phyloP scores from a whole-genome alignment of 2,888 invertebrate genomes.

The Lasioglossum figueresi region DNA sequence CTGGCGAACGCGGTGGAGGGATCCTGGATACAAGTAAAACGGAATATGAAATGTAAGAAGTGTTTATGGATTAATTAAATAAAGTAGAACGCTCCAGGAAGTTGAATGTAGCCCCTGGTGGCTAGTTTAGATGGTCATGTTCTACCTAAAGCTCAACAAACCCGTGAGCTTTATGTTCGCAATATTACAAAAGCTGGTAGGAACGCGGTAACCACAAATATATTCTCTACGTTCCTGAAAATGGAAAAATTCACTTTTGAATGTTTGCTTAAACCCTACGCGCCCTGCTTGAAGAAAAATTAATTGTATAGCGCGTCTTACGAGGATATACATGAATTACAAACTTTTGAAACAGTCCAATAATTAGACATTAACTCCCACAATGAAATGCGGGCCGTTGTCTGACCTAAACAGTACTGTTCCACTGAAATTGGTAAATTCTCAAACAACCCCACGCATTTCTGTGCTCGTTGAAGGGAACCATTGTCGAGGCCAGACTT shows the following conservation, averaged over 20 bases:
- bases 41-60: not conserved
- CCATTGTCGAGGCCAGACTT: not conserved
- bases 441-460: not conserved
- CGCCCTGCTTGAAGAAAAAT: not conserved
- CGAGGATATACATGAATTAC: too few relatives aligned
- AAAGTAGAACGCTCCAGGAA: not conserved
- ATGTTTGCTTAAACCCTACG: too few relatives aligned
- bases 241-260: not conserved
- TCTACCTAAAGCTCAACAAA: not conserved
- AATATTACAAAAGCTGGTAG: not conserved
- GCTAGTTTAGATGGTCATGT: not conserved
- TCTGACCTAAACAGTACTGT: not conserved
- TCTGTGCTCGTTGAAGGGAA: not conserved
- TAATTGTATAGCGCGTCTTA: not conserved
- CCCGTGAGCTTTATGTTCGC: not conserved
- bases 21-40: not conserved
- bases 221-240: not conserved
- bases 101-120: not conserved
- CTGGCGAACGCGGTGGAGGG: not conserved
- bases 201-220: not conserved
- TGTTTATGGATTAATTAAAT: conserved; percentile 7
- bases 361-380: not conserved
- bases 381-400: not conserved
- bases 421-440: not conserved
- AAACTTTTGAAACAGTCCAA: not conserved